Conservation (phyloP, 2,797 vertebrate genomes). For the Sebastes vulpes region DNA sequence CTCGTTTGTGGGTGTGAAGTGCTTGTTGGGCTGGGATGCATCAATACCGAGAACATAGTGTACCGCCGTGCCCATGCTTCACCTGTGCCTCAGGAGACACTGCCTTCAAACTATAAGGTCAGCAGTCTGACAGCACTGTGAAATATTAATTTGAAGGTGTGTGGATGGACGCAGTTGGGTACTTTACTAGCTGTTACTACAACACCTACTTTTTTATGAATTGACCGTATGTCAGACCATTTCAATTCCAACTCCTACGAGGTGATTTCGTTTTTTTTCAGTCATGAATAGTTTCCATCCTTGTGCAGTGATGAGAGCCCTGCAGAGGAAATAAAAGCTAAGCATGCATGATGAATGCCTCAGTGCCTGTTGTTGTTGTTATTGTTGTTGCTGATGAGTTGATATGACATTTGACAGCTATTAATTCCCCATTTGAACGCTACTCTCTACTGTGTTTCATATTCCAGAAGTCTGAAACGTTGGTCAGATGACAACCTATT, state of each 20-base stretch:
- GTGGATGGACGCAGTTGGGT: conserved; percentile 9
- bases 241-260: neutral
- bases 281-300: neutral
- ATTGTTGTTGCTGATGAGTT: conserved; percentile 29
- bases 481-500: conserved; percentile 54
- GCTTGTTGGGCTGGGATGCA: neutral
- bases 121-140: conserved; percentile 36
- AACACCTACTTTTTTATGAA: neutral
- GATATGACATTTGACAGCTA: conserved; percentile 50
- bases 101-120: conserved; percentile 31
- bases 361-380: neutral
- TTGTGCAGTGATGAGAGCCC: neutral
- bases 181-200: conserved; percentile 6
- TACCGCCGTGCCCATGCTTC: neutral
- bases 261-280: neutral
- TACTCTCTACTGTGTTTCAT: neutral
- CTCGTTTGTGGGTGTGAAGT: neutral
- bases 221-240: conserved; percentile 5
- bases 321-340: conserved; percentile 4
- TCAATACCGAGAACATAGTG: neutral
- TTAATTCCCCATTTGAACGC: conserved; percentile 46
- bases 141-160: conserved; percentile 60
- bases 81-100: conserved; percentile 16
- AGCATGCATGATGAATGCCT: conserved; percentile 24
- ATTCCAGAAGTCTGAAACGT: conserved; percentile 31